Base-by-base conservation (phyloP, 2,797 vertebrate genomes). In the Argentina silus region DNA sequence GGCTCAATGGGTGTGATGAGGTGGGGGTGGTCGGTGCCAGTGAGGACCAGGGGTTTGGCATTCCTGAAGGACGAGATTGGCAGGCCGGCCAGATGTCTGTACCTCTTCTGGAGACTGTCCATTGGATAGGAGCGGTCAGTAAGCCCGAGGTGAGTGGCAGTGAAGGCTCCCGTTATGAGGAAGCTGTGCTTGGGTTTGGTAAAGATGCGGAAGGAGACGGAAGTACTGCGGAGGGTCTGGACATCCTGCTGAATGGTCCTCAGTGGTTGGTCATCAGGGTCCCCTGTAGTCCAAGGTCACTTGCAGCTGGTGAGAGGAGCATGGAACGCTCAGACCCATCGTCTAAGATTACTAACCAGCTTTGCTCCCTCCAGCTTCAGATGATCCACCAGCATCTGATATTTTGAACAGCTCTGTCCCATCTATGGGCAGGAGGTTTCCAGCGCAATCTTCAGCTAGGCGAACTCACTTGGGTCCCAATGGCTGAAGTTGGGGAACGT, bases 91-190 rank as follows among this genome's bases (percentile, higher is more conserved):
- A 62, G 53, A 17, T 76, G 75, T 7, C 50, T 68, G 56, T 59
- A 71, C 17, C 17, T 70, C 12, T 23, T 53, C 27, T 50, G 63
- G 7, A 75, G n/a, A 1, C 42, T 71, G 6, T 36, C 6, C n/a
- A 78, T 7, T 23, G 56, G 63, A 19, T 71, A 71, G 7, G 56
- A 17, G 8, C 68, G 44, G 11, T 67, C 47, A 0, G 48, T 36
- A 6, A 74, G 55, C 4, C 67, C 17, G 4, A 78, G n/a, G 9
- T 23, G 12, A 1, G 51, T 63, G 7, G 55, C 44, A 1, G 77
- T 78, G 15, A 78, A 78, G 17, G 77, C 63, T 2, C 17, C n/a
- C 5, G n/a, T 42, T 1, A 78, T 68, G 6, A 9, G 14, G 19
- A 67, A 67, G 3, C 23, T 79, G 17, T 7, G 48, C 48, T 72